Conservation (phyloP, 2,888 invertebrate genomes). For the Yponomeuta plumbellus region DNA sequence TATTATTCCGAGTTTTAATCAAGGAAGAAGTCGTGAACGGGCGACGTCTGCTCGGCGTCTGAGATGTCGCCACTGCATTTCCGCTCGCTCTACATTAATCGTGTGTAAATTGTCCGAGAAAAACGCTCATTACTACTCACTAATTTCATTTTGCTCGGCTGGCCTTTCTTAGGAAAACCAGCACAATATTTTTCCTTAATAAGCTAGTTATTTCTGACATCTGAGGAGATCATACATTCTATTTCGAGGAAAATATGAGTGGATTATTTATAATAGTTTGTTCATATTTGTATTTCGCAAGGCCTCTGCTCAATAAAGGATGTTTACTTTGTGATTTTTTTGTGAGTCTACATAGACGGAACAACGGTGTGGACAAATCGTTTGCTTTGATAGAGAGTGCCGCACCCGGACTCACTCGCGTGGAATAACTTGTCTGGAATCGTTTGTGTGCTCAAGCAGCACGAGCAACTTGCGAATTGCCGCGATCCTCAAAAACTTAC, state of each 20-base stretch:
- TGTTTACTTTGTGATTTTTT: constrained; percentile 14
- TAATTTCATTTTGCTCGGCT: constrained; percentile 22
- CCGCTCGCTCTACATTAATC: constrained; percentile 46
- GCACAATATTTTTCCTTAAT: neutral
- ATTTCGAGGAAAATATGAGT: neutral
- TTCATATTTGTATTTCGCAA: constrained; percentile 10
- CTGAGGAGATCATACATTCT: neutral
- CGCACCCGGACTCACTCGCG: constrained; percentile 41
- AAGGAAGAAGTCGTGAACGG: constrained; percentile 50
- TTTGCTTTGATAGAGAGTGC: constrained; percentile 54
- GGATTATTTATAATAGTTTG: constrained; percentile 6
- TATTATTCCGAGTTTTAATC: constrained; percentile 72
- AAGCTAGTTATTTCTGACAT: neutral
- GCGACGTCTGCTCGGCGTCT: constrained; percentile 51
- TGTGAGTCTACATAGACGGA: constrained; percentile 8
- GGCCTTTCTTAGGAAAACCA: constrained; percentile 19
- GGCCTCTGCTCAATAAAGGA: constrained; percentile 8
- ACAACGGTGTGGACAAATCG: constrained; percentile 49
- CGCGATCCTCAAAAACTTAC: constrained; percentile 15
- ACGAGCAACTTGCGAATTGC: constrained; percentile 4
- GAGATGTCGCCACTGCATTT: constrained; percentile 28
- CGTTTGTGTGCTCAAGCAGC: constrained; percentile 42
- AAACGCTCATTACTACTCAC: constrained; percentile 39
- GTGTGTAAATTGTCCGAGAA: constrained; percentile 49
- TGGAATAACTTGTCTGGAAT: constrained; percentile 50